Evolutionary conservation across 2,888 invertebrate species (phyloP).

Genomic region (Cephus rjabovi): DNA sequence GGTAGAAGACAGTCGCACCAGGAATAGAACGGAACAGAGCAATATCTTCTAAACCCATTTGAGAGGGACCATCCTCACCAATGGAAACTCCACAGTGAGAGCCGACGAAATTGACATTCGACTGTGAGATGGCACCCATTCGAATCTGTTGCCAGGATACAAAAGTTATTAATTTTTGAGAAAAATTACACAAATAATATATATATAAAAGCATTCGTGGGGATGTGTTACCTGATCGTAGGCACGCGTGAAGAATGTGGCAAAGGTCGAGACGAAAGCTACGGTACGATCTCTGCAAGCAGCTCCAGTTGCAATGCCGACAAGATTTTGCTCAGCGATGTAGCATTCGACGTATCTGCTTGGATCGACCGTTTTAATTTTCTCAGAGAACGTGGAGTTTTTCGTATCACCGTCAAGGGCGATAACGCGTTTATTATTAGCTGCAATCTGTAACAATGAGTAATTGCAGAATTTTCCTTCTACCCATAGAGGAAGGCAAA

Average conservation of each 20-base stretch:
- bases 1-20: conserved; percentile 82
- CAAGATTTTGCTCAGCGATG: conserved; percentile 99
- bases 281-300: conserved; percentile 93
- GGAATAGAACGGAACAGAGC: conserved; percentile 95
- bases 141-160: conserved; percentile 75
- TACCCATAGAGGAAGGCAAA: too few relatives aligned
- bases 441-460: conserved; percentile 62
- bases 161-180: not conserved
- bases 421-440: conserved; percentile 80
- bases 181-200: conserved; percentile 9
- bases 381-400: conserved; percentile 97
- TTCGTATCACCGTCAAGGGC: conserved; percentile 98
- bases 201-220: conserved; percentile 5
- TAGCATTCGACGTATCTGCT: conserved; percentile 95
- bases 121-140: conserved; percentile 99
- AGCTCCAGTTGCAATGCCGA: conserved; percentile 95
- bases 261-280: conserved; percentile 97
- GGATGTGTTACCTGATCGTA: conserved; percentile 85
- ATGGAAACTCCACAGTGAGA: conserved; percentile 99
- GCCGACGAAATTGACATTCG: conserved; percentile 95
- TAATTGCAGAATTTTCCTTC: not conserved
- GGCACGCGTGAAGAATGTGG: conserved; percentile 96
- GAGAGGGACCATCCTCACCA: conserved; percentile 98
- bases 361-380: conserved; percentile 80
- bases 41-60: conserved; percentile 99